These are phyloP conservation scores for Noctua fimbriata DNA, from an alignment of 2,888 invertebrate genomes.

Conservation along the genomic window DNA sequence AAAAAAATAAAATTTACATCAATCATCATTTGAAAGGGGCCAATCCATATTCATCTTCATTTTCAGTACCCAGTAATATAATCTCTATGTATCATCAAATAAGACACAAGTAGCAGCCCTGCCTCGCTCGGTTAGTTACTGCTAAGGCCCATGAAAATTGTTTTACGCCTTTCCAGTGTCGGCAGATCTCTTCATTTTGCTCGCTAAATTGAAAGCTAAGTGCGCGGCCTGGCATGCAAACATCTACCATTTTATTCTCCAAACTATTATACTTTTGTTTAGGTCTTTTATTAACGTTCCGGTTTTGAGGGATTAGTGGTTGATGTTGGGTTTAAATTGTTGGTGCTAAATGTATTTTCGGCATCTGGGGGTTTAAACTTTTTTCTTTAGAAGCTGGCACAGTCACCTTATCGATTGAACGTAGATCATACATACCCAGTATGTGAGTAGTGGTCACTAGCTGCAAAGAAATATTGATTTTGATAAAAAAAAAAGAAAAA, in stretches of 20 bases:
- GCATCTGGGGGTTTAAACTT: background rate
- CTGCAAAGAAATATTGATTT: too few relatives aligned
- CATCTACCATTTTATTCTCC: constrained; percentile 39
- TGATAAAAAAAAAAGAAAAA: too few relatives aligned
- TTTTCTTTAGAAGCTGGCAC: background rate
- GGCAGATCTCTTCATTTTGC: constrained; percentile 83
- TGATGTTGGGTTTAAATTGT: background rate
- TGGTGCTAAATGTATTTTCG: background rate
- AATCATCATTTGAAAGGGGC: background rate
- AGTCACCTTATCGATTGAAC: background rate
- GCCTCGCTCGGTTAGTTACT: constrained; percentile 78
- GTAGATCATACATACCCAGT: too few relatives aligned
- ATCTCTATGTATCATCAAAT: background rate
- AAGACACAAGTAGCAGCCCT: constrained; percentile 74
- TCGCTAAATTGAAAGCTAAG: constrained; percentile 80
- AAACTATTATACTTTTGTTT: constrained; percentile 18
- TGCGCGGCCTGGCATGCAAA: constrained; percentile 50
- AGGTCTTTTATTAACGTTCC: background rate
- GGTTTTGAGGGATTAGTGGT: background rate
- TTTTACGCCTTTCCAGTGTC: constrained; percentile 89
- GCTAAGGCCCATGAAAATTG: constrained; percentile 86
- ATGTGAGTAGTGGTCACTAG: too few relatives aligned
- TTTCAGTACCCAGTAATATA: background rate
- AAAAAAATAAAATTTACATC: too few relatives aligned
- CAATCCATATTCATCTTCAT: background rate